Base-by-base conservation (phyloP, 2,113 vertebrate genomes). In the Otis tarda region DNA sequence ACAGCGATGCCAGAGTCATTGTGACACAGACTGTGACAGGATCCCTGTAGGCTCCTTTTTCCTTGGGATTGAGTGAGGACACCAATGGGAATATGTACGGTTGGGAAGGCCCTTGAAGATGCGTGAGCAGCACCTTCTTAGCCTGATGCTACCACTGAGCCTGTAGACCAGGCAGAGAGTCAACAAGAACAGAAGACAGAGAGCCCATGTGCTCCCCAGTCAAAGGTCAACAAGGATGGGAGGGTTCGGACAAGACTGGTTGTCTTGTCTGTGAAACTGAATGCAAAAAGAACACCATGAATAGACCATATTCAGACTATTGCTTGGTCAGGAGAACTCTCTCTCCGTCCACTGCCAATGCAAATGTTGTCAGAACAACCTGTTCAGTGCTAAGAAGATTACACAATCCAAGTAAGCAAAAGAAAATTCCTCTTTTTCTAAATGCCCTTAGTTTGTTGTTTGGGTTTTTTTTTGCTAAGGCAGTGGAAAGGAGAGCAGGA, bases 1-100 rank as follows among this genome's bases (percentile, higher is more conserved):
- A 0, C 18, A 31, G 15, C 19, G 27, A 9, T 33, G 24, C 3
- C 10, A 27, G 65, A 64, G 61, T 6, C 16, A 0, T 4, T 12
- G 23, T 28, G 49, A 21, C 35, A 65, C 16, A 60, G 13, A 9
- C 24, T 15, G 19, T 52, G 39, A 49, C 20, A 41, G 25, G 8
- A 86, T 4, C 12, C 25, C 18, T 31, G 6, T 15, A 37, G 20
- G 31, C 3, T 80, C 19, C 49, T 79, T 64, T 60, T 41, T 13
- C 25, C 6, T 52, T 60, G 25, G 4, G 10, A 1, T 13, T 79
- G 28, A 9, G 1, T 59, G 39, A 88, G 50, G 35, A 83, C 20
- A 43, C 4, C 0, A 1, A 61, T 35, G 28, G 20, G 41, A 69
- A 70, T 50, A 12, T 1, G 5, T 28, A 64, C 47, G 23, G 9